phyloP scores from a whole-genome alignment of 2,113 vertebrate species.

The Semnornis frantzii region DNA sequence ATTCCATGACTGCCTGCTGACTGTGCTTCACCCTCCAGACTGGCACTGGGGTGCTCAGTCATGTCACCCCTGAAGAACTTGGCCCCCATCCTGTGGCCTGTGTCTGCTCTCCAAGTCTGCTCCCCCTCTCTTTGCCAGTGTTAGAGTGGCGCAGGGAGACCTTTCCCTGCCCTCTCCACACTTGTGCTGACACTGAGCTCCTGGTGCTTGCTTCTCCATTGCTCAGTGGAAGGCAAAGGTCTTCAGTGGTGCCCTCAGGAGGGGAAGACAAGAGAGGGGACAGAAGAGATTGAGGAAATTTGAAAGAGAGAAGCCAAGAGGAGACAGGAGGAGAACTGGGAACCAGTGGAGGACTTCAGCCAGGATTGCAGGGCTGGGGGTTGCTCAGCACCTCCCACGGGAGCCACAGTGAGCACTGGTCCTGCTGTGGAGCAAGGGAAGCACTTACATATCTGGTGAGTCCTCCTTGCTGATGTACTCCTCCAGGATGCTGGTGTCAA shows the following conservation, averaged over 20 bases:
- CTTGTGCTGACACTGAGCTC: not conserved
- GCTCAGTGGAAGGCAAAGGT: not conserved
- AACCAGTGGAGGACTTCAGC: not conserved
- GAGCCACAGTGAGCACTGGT: accelerated
- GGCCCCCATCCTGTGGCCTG: not conserved
- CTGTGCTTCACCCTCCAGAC: not conserved
- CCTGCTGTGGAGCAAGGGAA: not conserved
- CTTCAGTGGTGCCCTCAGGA: not conserved
- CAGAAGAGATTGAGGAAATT: not conserved
- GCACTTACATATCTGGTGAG: constrained; percentile 94
- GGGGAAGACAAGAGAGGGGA: not conserved
- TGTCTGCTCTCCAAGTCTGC: not conserved
- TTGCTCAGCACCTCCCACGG: not conserved
- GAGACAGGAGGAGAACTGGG: not conserved
- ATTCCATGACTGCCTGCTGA: not conserved
- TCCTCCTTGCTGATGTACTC: constrained; percentile 99
- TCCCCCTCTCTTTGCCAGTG: accelerated
- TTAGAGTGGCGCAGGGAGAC: not conserved
- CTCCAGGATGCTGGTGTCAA: constrained; percentile 99
- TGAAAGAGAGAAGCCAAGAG: not conserved
- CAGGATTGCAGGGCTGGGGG: not conserved
- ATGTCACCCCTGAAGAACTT: not conserved
- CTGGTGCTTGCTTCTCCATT: not conserved
- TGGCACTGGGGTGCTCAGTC: not conserved
- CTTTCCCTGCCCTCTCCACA: not conserved